Evolutionary conservation across 2,797 vertebrate species (phyloP).

Genomic region (Masticophis lateralis): DNA sequence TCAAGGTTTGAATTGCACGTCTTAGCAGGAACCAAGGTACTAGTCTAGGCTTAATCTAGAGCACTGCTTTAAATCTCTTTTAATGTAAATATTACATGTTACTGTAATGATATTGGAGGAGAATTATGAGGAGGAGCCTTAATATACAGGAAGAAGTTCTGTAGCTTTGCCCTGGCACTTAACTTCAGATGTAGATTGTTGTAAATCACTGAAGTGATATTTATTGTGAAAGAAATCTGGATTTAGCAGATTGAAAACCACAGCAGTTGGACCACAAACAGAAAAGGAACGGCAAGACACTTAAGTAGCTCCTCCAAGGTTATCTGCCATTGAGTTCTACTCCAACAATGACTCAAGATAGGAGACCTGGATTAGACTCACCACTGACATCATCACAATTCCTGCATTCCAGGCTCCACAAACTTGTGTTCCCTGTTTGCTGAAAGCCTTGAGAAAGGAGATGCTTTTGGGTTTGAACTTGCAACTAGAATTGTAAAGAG

Average conservation of each 20-base stretch:
- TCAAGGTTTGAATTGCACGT: background rate
- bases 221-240: conserved; percentile 45
- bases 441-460: conserved; percentile 58
- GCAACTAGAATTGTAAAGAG: conserved; percentile 70
- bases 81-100: conserved; percentile 20
- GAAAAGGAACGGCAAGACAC: background rate
- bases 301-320: conserved; percentile 35
- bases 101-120: conserved; percentile 31
- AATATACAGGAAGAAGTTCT: conserved; percentile 39
- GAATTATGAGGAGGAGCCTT: conserved; percentile 33
- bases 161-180: conserved; percentile 33
- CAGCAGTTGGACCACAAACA: conserved; percentile 57
- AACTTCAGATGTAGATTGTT: conserved; percentile 27
- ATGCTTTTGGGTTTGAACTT: conserved; percentile 70
- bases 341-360: conserved; percentile 47
- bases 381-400: conserved; percentile 57
- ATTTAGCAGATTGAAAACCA: conserved; percentile 33
- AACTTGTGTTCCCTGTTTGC: conserved; percentile 57
- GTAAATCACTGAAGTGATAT: conserved; percentile 35
- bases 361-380: conserved; percentile 62
- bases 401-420: conserved; percentile 50
- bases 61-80: conserved; percentile 17
- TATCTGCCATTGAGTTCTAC: conserved; percentile 42
- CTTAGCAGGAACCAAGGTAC: conserved; percentile 28
- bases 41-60: conserved; percentile 22